phyloP scores from a whole-genome alignment of 2,797 vertebrate species.

The Ceryle rudis region DNA sequence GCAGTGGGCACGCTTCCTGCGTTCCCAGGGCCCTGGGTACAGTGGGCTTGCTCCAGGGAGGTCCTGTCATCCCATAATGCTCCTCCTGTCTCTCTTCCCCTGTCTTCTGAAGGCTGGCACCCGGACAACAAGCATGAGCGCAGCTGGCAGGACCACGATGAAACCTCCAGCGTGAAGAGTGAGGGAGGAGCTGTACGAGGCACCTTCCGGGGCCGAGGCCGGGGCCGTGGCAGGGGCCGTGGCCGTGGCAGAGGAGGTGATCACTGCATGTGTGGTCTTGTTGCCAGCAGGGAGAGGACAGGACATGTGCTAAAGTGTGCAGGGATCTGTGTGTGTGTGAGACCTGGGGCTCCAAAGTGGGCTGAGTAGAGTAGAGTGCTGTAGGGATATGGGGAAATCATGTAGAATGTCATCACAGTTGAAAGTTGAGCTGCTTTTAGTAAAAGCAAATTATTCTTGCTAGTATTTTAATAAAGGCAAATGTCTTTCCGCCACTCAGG shows the following conservation, averaged over 20 bases:
- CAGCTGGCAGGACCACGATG: conserved; percentile 93
- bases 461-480: neutral
- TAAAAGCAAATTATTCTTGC: neutral
- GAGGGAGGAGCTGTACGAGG: conserved; percentile 93
- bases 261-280: conserved; percentile 62
- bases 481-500: neutral
- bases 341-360: neutral
- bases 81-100: neutral
- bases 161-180: conserved; percentile 97
- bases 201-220: conserved; percentile 91
- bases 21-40: rapidly evolving
- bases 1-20: rapidly evolving
- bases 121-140: conserved; percentile 91
- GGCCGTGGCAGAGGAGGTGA: conserved; percentile 90
- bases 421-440: neutral
- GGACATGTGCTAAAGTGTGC: rapidly evolving
- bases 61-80: neutral
- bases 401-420: neutral
- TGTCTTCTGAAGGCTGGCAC: conserved; percentile 87
- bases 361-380: neutral
- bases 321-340: neutral
- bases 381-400: neutral
- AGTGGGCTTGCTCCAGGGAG: neutral
- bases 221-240: conserved; percentile 90
- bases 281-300: neutral